Evolutionary conservation across 1,140 invertebrate species (phyloP).

Genomic region (Belonocnema kinseyi): DNA sequence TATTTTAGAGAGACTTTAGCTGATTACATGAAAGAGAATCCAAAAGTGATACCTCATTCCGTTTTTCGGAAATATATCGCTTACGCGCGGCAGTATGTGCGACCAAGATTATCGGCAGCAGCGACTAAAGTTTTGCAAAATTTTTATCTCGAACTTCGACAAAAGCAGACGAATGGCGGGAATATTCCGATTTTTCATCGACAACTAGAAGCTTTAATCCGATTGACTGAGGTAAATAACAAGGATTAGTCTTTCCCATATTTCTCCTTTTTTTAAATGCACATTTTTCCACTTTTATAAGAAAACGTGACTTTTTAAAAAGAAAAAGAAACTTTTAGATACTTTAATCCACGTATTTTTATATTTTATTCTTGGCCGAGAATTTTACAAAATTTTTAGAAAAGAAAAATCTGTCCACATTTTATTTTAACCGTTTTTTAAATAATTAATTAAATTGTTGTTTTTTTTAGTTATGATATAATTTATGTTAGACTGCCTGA

Average conservation of each 20-base stretch:
- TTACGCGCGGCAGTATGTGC: constrained; percentile 92
- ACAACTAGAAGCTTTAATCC: constrained; percentile 91
- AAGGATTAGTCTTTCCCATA: neutral
- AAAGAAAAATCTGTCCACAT: neutral
- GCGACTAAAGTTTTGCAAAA: constrained; percentile 84
- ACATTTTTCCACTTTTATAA: no score
- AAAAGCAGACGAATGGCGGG: constrained; percentile 78
- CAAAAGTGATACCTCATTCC: constrained; percentile 86
- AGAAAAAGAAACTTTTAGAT: no score
- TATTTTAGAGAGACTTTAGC: neutral
- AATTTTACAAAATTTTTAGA: no score
- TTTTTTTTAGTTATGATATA: no score
- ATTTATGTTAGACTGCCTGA: no score
- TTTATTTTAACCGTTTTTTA: no score
- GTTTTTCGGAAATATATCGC: constrained; percentile 93
- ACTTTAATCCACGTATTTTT: neutral
- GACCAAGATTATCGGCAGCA: constrained; percentile 84
- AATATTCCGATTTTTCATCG: constrained; percentile 87
- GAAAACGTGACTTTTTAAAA: no score
- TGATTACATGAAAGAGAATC: constrained; percentile 60
- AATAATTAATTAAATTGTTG: no score
- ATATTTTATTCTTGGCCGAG: no score
- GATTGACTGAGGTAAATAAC: constrained; percentile 85
- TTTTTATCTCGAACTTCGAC: constrained; percentile 88
- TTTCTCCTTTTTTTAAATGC: no score